A percentile compares a stretch with the other conserved stretches of the same genome.
phyloP scores from a whole-genome alignment of 2,797 vertebrate species.

The Chaenodraco wilsoni region DNA sequence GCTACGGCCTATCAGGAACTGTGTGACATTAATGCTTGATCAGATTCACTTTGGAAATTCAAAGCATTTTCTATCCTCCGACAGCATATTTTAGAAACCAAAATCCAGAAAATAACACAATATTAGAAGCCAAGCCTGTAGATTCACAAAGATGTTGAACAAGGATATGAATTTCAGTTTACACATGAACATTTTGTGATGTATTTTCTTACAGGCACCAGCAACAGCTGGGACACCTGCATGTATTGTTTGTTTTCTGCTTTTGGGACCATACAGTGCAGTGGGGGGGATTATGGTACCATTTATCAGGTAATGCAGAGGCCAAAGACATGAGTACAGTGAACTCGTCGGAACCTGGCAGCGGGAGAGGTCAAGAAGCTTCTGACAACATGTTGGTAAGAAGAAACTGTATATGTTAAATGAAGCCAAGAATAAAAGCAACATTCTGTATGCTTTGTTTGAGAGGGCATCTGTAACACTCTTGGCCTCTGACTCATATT shows the following conservation, averaged over 20 bases:
- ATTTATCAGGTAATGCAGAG: constrained; percentile 17
- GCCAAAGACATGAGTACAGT: constrained; percentile 32
- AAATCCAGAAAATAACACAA: background rate
- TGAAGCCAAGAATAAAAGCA: background rate
- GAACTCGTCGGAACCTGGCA: constrained; percentile 22
- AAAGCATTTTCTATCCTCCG: background rate
- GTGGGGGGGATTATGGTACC: constrained; percentile 27
- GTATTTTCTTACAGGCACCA: constrained; percentile 3
- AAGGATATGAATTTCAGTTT: background rate
- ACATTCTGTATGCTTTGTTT: constrained; percentile 4
- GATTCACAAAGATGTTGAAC: background rate
- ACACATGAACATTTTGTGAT: constrained; percentile 21
- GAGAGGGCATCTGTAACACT: constrained; percentile 39
- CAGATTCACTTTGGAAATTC: constrained; percentile 2
- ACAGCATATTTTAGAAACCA: background rate
- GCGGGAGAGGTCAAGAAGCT: constrained; percentile 2
- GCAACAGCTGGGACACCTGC: constrained; percentile 25
- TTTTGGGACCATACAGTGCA: constrained; percentile 29
- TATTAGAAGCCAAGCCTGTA: background rate
- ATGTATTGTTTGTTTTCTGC: constrained; percentile 34
- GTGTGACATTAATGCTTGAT: background rate
- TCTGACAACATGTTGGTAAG: background rate
- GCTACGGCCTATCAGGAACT: background rate
- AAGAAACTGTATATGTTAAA: background rate
- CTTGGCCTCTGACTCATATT: constrained; percentile 54